Evolutionary conservation across 2,113 vertebrate species (phyloP).

Genomic region (Xenus cinereus): DNA sequence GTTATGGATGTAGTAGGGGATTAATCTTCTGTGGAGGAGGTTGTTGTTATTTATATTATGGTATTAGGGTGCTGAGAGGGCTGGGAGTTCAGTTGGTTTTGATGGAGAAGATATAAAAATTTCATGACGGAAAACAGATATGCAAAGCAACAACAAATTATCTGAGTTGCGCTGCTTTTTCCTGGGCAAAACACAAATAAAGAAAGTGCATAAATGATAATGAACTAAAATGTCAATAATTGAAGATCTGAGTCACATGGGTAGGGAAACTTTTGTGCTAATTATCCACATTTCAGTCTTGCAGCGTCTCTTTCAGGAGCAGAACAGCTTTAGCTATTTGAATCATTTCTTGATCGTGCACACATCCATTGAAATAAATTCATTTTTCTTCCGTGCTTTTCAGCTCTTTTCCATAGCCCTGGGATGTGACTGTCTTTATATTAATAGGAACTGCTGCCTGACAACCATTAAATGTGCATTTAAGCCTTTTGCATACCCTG

Average conservation of each 20-base stretch:
- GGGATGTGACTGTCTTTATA: constrained; percentile 58
- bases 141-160: constrained; percentile 47
- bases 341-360: background rate
- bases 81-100: background rate
- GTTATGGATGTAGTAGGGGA: background rate
- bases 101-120: constrained; percentile 45
- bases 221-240: constrained; percentile 42
- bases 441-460: constrained; percentile 61
- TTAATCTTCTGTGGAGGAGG: background rate
- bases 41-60: background rate
- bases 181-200: constrained; percentile 24
- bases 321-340: background rate
- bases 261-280: constrained; percentile 11
- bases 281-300: constrained; percentile 1
- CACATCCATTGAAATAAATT: constrained; percentile 46
- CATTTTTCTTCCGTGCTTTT: constrained; percentile 22
- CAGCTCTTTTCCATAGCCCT: constrained; percentile 51
- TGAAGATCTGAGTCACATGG: constrained; percentile 24
- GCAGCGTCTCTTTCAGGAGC: background rate
- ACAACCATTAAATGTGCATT: constrained; percentile 70
- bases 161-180: constrained; percentile 27
- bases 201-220: constrained; percentile 22
- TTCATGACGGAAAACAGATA: constrained; percentile 49
- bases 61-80: background rate
- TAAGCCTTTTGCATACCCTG: constrained; percentile 65